Conservation (phyloP, 2,113 vertebrate species). For the Amphiprion ocellaris region DNA sequence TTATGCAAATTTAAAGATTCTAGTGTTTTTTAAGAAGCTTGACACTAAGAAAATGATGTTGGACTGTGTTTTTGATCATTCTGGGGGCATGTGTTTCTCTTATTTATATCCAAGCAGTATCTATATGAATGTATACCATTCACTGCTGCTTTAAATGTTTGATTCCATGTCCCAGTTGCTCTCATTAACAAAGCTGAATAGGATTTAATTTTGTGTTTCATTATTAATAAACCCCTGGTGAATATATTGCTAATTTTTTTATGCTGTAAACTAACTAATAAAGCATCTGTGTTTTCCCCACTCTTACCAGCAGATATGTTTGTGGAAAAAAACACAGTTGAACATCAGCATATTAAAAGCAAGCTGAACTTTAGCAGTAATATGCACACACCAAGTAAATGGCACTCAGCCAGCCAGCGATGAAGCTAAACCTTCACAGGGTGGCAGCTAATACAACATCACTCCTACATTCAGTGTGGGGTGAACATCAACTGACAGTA, state of each 20-base stretch:
- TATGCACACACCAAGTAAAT: background rate
- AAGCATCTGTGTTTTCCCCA: background rate
- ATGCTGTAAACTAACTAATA: too few relatives aligned
- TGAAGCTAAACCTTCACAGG: constrained; percentile 1
- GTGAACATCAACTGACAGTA: background rate
- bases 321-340: too few relatives aligned
- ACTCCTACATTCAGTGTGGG: constrained; percentile 31
- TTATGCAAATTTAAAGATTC: background rate
- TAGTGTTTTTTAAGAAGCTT: background rate
- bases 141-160: background rate
- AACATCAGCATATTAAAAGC: background rate
- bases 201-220: background rate
- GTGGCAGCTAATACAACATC: background rate
- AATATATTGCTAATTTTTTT: background rate
- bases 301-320: too few relatives aligned
- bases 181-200: too few relatives aligned
- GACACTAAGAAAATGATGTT: background rate
- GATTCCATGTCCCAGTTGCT: background rate
- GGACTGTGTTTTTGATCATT: background rate
- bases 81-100: background rate
- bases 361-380: background rate
- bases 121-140: background rate
- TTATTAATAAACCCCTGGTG: background rate
- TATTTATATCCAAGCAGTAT: background rate
- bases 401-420: background rate